phyloP scores from a whole-genome alignment of 2,113 vertebrate species.

The Poeciliopsis occidentalis region DNA sequence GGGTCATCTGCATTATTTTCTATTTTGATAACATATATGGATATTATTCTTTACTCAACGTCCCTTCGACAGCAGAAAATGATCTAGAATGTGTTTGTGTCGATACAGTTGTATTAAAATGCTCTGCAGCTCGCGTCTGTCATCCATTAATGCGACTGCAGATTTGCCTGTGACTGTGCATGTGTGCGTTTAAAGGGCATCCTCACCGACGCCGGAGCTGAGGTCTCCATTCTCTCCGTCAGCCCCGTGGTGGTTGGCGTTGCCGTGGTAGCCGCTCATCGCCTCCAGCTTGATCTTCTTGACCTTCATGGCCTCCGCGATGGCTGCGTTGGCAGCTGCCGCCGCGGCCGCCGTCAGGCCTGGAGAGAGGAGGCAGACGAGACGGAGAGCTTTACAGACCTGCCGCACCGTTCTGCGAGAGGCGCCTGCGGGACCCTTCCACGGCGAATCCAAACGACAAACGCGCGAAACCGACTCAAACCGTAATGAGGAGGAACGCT shows the following conservation, averaged over 20 bases:
- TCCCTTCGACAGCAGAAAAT: background rate
- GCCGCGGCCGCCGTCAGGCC: slow-evolving; percentile 97
- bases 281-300: slow-evolving; percentile 99
- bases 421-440: slow-evolving; percentile 58
- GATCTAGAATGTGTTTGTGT: background rate
- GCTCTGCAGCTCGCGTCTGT: slow-evolving; percentile 1
- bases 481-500: slow-evolving; percentile 53
- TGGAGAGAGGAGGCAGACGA: slow-evolving; percentile 70
- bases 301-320: slow-evolving; percentile 99
- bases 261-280: slow-evolving; percentile 97
- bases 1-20: background rate
- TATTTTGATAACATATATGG: background rate
- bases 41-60: background rate
- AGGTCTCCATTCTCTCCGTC: slow-evolving; percentile 97
- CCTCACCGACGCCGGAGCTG: slow-evolving; percentile 94
- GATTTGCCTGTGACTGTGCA: slow-evolving; percentile 14
- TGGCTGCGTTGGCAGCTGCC: slow-evolving; percentile 95
- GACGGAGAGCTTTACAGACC: slow-evolving; percentile 60
- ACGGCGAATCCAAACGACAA: slow-evolving; percentile 14
- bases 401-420: slow-evolving; percentile 56
- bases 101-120: background rate
- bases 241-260: slow-evolving; percentile 91
- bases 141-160: background rate
- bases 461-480: slow-evolving; percentile 45
- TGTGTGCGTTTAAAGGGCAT: slow-evolving; percentile 35